phyloP scores from a whole-genome alignment of 2,888 invertebrate species.

The Blomia tropicalis region DNA sequence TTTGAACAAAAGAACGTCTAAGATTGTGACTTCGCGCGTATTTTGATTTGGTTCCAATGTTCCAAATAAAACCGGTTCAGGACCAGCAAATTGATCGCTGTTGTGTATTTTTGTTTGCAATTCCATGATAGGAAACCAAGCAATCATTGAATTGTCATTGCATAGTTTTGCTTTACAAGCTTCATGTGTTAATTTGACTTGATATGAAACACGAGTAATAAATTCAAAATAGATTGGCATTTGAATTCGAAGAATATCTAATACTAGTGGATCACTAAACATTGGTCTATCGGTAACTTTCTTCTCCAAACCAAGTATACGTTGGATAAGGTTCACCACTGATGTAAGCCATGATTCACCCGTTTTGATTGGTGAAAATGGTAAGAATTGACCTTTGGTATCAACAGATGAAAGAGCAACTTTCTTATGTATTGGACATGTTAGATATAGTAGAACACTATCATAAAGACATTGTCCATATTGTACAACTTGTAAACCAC shows the following conservation, averaged over 20 bases:
- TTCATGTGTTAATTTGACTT: neutral
- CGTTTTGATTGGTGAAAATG: neutral
- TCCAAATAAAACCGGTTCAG: neutral
- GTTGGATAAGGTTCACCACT: neutral
- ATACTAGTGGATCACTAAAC: neutral
- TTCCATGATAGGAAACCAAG: neutral
- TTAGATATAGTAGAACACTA: neutral
- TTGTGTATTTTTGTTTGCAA: neutral
- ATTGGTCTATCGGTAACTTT: neutral
- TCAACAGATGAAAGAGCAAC: neutral
- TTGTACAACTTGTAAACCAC: too few relatives aligned
- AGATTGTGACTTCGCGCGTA: neutral
- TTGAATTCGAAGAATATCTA: neutral
- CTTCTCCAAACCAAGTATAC: neutral
- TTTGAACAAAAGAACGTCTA: neutral
- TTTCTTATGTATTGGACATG: neutral
- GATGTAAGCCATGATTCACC: neutral
- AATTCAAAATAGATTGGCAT: neutral
- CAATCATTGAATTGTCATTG: neutral
- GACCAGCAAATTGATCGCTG: too few relatives aligned
- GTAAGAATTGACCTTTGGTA: neutral
- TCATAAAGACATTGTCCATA: neutral
- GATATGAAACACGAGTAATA: neutral
- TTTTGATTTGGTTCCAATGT: too few relatives aligned
- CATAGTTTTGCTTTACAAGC: neutral